Conservation (phyloP, 2,113 vertebrate genomes). For the Chunga burmeisteri region DNA sequence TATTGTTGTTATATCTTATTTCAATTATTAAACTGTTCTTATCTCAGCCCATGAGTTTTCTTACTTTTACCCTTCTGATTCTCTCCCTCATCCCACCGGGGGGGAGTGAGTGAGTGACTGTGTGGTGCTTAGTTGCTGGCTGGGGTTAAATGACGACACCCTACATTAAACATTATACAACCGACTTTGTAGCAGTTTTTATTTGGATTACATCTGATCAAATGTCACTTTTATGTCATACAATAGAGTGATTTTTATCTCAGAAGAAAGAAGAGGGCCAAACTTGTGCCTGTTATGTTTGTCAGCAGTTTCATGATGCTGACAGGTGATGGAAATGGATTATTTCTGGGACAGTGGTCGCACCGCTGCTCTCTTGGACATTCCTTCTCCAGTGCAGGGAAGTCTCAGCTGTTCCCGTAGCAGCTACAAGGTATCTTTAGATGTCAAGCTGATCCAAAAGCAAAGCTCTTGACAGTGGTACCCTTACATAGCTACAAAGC, state of each 20-base stretch:
- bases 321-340: not conserved
- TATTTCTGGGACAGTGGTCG: not conserved
- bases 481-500: not conserved
- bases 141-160: too few species aligned
- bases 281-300: not conserved
- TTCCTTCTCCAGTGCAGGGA: not conserved
- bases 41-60: too few species aligned
- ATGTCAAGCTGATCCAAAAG: not conserved
- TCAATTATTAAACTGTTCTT: too few species aligned
- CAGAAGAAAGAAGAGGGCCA: not conserved
- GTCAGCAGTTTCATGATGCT: not conserved
- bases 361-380: not conserved
- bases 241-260: not conserved
- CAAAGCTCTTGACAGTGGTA: not conserved
- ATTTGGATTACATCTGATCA: not conserved
- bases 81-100: too few species aligned
- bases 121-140: too few species aligned
- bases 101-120: too few species aligned
- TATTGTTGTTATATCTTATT: too few species aligned
- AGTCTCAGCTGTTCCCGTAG: not conserved
- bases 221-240: not conserved
- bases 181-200: not conserved
- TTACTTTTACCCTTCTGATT: too few species aligned
- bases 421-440: not conserved
- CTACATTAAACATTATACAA: not conserved